Evolutionary conservation across 2,888 invertebrate species (phyloP).

Genomic region (Seira musarum): DNA sequence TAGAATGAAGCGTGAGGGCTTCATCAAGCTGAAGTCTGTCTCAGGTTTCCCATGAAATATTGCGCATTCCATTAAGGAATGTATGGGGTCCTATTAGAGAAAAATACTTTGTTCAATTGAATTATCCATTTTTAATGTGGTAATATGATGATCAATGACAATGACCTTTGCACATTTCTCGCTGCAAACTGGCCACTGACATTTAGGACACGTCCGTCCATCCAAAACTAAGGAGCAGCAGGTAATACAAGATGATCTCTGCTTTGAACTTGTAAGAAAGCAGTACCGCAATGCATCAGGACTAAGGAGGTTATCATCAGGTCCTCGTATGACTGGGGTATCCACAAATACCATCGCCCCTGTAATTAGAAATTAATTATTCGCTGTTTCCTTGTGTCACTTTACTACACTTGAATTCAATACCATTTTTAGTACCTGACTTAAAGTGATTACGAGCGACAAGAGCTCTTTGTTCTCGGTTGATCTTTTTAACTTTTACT

Average conservation of each 20-base stretch:
- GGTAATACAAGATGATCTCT: conserved; percentile 46
- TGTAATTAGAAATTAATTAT: too few relatives aligned
- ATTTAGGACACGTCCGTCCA: conserved; percentile 46
- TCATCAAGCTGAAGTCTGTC: conserved; percentile 38
- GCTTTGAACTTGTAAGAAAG: conserved; percentile 53
- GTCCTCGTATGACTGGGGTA: conserved; percentile 47
- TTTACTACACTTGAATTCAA: too few relatives aligned
- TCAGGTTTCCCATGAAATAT: conserved; percentile 56
- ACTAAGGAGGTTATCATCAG: conserved; percentile 53
- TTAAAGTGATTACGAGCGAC: conserved; percentile 44
- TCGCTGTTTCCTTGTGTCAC: too few relatives aligned
- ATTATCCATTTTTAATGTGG: too few relatives aligned
- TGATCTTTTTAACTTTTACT: conserved; percentile 41
- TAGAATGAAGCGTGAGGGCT: conserved; percentile 42
- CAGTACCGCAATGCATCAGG: conserved; percentile 55
- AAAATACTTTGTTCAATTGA: neutral
- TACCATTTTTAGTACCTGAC: too few relatives aligned
- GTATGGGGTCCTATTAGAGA: conserved; percentile 39
- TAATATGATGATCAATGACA: too few relatives aligned
- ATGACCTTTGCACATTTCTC: conserved; percentile 47
- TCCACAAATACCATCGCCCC: conserved; percentile 51
- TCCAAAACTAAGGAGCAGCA: conserved; percentile 51
- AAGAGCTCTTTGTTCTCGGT: conserved; percentile 23
- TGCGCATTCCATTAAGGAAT: conserved; percentile 42
- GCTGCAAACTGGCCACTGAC: conserved; percentile 46